Conservation (phyloP, 2,113 vertebrate genomes). For the Melanerpes aurifrons region DNA sequence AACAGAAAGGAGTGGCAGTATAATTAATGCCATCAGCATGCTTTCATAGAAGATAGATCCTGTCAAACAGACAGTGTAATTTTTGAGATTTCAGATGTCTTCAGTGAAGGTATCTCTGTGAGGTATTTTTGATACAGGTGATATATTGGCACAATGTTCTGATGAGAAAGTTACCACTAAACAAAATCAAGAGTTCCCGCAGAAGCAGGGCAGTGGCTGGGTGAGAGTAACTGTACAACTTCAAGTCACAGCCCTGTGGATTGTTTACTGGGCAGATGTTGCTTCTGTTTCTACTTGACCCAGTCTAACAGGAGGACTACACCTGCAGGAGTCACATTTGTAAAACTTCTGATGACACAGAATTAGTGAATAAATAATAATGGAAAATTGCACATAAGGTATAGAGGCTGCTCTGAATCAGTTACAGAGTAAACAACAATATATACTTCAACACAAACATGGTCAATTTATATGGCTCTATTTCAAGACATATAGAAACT, state of each 20-base stretch:
- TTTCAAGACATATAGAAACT: background rate
- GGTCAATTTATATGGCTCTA: rapidly evolving
- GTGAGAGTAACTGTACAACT: background rate
- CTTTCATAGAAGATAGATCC: background rate
- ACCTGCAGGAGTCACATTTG: background rate
- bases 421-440: background rate
- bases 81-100: background rate
- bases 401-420: background rate
- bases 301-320: background rate
- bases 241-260: background rate
- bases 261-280: background rate
- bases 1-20: background rate
- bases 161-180: background rate
- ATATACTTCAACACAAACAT: background rate
- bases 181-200: background rate
- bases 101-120: background rate
- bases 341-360: background rate
- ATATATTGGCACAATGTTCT: background rate
- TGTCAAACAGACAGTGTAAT: background rate
- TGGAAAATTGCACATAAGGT: background rate
- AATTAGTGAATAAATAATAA: background rate
- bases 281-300: background rate
- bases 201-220: background rate
- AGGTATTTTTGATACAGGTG: background rate
- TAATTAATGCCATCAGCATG: background rate